phyloP scores from a whole-genome alignment of 2,888 invertebrate species.

The Galerucella nymphaeae region DNA sequence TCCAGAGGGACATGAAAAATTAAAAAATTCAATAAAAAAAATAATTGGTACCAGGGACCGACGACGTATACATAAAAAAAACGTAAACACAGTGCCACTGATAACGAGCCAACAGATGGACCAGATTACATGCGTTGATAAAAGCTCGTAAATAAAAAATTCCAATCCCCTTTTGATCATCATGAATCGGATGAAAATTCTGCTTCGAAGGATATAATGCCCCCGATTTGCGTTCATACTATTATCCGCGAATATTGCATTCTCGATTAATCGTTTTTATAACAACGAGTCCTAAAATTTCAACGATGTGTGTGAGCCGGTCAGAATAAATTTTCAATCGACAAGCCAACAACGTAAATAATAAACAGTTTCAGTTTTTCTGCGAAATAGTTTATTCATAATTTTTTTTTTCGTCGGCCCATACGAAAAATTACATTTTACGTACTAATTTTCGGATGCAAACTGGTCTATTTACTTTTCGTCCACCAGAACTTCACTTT shows the following conservation, averaged over 20 bases:
- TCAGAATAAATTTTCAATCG: slow-evolving; percentile 19
- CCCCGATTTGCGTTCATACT: slow-evolving; percentile 31
- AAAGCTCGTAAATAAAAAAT: slow-evolving; percentile 36
- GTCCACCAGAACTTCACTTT: no score
- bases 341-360: not conserved
- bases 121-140: slow-evolving; percentile 30
- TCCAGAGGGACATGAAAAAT: not conserved
- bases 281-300: slow-evolving; percentile 24
- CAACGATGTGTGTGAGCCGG: slow-evolving; percentile 7
- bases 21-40: not conserved
- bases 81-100: not conserved
- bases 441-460: no score
- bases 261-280: slow-evolving; percentile 38
- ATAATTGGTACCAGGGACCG: not conserved
- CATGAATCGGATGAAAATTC: slow-evolving; percentile 37
- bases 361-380: not conserved
- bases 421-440: no score
- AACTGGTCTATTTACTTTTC: no score
- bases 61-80: not conserved
- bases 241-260: slow-evolving; percentile 38
- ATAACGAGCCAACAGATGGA: slow-evolving; percentile 3
- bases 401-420: no score
- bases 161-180: slow-evolving; percentile 35
- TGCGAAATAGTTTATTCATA: not conserved
- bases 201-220: slow-evolving; percentile 36